Base-by-base conservation (phyloP, 1,140 invertebrate species). In the Dysdera silvatica region DNA sequence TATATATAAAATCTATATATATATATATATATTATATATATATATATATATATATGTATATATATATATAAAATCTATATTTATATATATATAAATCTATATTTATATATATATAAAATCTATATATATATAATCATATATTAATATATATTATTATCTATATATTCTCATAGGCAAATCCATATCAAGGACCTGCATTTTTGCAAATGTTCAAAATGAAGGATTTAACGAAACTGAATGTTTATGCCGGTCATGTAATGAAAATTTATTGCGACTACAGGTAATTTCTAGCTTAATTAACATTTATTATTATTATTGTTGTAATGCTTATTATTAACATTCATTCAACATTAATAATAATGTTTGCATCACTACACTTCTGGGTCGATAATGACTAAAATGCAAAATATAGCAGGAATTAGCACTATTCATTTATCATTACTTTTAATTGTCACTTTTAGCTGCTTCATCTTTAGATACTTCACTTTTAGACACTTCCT, bases 241-340 rank as follows among this genome's bases (percentile, higher is more conserved):
- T 41, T 47, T 29, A 16, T 65, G 63, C 20, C 60, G 56, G 63
- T 41, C n/a, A 32, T 65, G 63, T 45, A 65, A 65, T 54, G 56
- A 65, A 41, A 43, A 65, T 49, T 60, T 65, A 14, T 20, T 65
- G 23, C 45, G 57, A 40, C 28, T 60, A 14, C 63, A 65, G 43
- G 63, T 65, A 49, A n/a, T n/a, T n/a, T n/a, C n/a, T n/a, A n/a
- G n/a, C n/a, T n/a, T n/a, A n/a, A n/a, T n/a, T n/a, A n/a, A n/a
- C n/a, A n/a, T n/a, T n/a, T n/a, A 47, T 8, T 47, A 7, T 37
- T 37, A 7, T 10, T 37, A 37, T 37, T 37, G 33, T 37, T 37
- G 33, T 37, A 37, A 37, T 10, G 16, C n/a, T n/a, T n/a, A 37
- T 7, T 37, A 10, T n/a, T 18, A 41, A 18, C n/a, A 41, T 1